A percentile compares a stretch with the other conserved stretches of the same genome.
Conservation (phyloP, 1,140 invertebrate species). For the Metopolophium dirhodum region DNA sequence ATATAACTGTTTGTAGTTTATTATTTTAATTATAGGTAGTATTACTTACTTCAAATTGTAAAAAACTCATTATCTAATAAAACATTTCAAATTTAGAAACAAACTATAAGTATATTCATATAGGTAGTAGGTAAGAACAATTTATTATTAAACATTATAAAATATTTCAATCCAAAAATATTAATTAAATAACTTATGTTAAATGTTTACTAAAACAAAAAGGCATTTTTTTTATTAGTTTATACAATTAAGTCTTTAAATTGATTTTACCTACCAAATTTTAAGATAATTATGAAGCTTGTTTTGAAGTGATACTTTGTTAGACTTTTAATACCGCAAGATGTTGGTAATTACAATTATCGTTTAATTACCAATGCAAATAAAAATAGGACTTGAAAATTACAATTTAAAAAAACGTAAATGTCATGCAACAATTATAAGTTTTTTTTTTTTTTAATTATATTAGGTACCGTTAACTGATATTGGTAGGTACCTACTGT, state of each 20-base stretch:
- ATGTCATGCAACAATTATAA: background rate
- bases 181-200: background rate
- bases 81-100: background rate
- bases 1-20: too few relatives aligned
- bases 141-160: background rate
- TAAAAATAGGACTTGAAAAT: background rate
- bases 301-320: background rate
- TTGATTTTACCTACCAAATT: background rate
- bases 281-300: background rate
- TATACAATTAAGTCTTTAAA: background rate
- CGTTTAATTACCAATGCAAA: background rate
- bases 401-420: background rate
- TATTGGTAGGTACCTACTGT: too few relatives aligned
- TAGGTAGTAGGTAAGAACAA: background rate
- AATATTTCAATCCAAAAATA: background rate
- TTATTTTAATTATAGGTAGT: background rate
- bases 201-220: background rate
- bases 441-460: too few relatives aligned
- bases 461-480: background rate
- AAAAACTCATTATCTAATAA: constrained; percentile 4
- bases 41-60: constrained; percentile 21
- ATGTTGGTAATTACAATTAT: background rate
- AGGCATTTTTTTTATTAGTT: background rate
- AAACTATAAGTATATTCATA: background rate
- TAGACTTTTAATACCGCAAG: background rate